Base-by-base conservation (phyloP, 2,113 vertebrate species). In the Lates calcarifer region DNA sequence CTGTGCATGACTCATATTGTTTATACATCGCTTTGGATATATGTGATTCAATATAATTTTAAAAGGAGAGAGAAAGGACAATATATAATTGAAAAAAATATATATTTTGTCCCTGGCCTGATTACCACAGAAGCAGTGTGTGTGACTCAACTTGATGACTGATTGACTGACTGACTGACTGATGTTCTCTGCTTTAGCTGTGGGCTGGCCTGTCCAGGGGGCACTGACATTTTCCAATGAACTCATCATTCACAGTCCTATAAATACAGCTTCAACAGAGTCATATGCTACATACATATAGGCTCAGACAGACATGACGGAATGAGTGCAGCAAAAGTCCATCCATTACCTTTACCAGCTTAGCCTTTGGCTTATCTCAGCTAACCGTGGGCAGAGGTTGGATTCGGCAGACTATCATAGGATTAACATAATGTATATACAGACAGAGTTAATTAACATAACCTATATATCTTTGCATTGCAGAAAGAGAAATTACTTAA, bases 121-220 rank as follows among this genome's bases (percentile, higher is more conserved):
- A 80, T 87, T 55, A 49, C 55, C 61, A 35, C 3, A 18, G 68
- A 49, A 43, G 55, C 41, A 63, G 49, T 64, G n/a, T 55, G 66
- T 79, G 76, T 64, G 37, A 90, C 61, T 86, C 62, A 86, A 67
- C 58, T 49, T 64, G 70, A 67, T 31, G 51, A 80, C 65, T 86
- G 63, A 76, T 20, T 61, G 60, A 24, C 45, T 45, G n/a, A n/a
- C 35, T 51, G n/a, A 43, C 67, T 20, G 49, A 57, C 62, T 74
- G 65, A 82, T 80, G 64, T 53, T 78, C 43, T 49, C 69, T 65
- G 66, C 61, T 33, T 39, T 60, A 35, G 45, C 70, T 68, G 71
- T 72, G 78, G 53, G 45, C 41, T 41, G 53, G 72, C 61, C 74
- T 82, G 53, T 56, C 77, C 72, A 47, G 31, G 78, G 79, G 81